A percentile compares a stretch with the other conserved stretches of the same genome.
Evolutionary conservation across 1,140 invertebrate species (phyloP).

Genomic region (Pseudomyrmex sp.): DNA sequence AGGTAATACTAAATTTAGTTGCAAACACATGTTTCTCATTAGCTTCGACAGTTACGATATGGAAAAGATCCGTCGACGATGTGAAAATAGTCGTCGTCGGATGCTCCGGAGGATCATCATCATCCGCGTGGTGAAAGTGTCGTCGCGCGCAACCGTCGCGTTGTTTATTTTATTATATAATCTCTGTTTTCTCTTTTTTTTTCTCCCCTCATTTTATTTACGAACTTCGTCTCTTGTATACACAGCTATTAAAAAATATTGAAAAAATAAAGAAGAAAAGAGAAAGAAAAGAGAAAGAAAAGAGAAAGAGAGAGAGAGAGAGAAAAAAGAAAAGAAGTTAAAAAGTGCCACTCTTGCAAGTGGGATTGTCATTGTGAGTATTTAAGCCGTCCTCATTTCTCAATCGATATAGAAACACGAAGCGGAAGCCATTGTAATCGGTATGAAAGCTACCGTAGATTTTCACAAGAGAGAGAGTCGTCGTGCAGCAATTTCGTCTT

Average conservation of each 20-base stretch:
- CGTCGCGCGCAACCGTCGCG: slow-evolving; percentile 6
- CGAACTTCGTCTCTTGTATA: too few relatives aligned
- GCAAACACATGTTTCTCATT: slow-evolving; percentile 69
- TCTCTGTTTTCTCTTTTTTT: too few relatives aligned
- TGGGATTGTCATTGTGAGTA: slow-evolving; percentile 11
- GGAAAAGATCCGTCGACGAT: slow-evolving; percentile 24
- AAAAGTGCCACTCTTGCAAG: neutral
- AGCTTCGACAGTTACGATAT: slow-evolving; percentile 58
- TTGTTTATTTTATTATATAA: neutral
- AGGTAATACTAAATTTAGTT: slow-evolving; percentile 67
- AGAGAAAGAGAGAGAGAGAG: neutral
- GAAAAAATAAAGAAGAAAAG: too few relatives aligned
- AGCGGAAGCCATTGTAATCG: slow-evolving; percentile 71
- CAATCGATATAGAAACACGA: slow-evolving; percentile 57
- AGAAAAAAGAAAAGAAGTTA: neutral
- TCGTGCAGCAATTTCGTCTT: slow-evolving; percentile 64
- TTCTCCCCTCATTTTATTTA: neutral
- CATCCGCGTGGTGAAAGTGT: slow-evolving; percentile 2
- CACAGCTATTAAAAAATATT: too few relatives aligned
- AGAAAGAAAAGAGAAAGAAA: too few relatives aligned
- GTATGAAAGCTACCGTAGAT: slow-evolving; percentile 71
- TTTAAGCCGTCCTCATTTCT: slow-evolving; percentile 48
- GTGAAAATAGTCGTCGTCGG: slow-evolving; percentile 36
- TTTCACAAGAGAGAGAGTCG: slow-evolving; percentile 72
- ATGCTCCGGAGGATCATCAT: slow-evolving; percentile 4